These are phyloP conservation scores for Acropternis orthonyx DNA, from an alignment of 2,797 vertebrate genomes.

Conservation along the genomic window DNA sequence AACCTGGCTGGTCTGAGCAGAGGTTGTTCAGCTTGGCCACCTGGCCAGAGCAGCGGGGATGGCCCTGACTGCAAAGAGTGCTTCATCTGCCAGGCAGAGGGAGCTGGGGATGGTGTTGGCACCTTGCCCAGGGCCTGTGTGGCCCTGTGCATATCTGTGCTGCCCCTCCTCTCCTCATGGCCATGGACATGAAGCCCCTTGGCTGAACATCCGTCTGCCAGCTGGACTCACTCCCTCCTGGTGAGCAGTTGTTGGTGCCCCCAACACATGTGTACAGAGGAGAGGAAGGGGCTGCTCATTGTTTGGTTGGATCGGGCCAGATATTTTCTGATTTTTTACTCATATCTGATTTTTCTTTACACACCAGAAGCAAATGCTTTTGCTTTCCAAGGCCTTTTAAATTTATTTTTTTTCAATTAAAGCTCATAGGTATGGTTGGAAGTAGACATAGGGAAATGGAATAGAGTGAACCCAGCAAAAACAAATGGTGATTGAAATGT, in stretches of 20 bases:
- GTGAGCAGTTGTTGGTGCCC: fast-evolving
- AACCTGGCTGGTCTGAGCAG: background rate
- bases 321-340: background rate
- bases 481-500: background rate
- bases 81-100: background rate
- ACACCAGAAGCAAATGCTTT: background rate
- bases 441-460: background rate
- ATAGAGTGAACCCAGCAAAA: background rate
- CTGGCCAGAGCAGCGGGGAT: background rate
- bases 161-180: background rate
- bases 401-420: background rate
- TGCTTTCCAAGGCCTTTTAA: background rate
- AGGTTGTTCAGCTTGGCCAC: background rate
- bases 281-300: background rate
- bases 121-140: fast-evolving
- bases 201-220: fast-evolving
- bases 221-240: fast-evolving
- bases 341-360: background rate
- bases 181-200: fast-evolving
- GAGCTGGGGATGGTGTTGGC: background rate
- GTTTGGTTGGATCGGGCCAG: background rate
- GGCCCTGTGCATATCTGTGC: fast-evolving
- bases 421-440: background rate
- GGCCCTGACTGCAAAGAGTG: fast-evolving
- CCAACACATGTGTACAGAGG: fast-evolving